Evolutionary conservation across 2,113 vertebrate genomes (phyloP), one percentile per base, ranked within the genome.

Genomic region (Sinosuthora webbiana): DNA sequence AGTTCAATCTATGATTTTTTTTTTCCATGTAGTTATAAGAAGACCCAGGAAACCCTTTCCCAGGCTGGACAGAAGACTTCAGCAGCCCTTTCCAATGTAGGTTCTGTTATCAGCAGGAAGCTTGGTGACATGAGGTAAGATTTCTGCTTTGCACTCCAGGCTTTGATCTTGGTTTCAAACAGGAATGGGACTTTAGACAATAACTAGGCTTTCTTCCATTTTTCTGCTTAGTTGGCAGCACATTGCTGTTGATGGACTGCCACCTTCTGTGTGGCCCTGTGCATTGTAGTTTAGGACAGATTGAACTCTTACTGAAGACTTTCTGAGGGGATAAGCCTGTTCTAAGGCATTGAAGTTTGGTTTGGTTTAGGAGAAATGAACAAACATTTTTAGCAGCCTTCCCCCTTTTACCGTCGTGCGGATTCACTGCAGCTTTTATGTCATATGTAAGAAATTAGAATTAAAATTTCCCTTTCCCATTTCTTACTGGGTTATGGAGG

Each of bases 91-190:
- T 98, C 98, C 96, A 99, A 98, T 1, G 74, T 99, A 97, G 98
- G 99, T 62, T 98, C 99, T 22, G 99, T 98, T 93, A 98, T 99
- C 97, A 99, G 97, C 97, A 98, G 96, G 97, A 99, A 97, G 67
- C 97, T 99, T 70, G 99, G 99, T 30, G 99, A 99, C 96, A 99
- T 99, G 99, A 99, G 99, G 99, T 99, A 98, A 94, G 97, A 44
- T 44, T 63, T 89, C 62, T 60, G 30, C 1, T 53, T 45, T 63
- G 77, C 8, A 5, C 76, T 90, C 25, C 10, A 6, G 9, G 65
- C 75, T 76, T 89, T 47, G 55, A 80, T 88, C 68, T 83, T 28
- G 30, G 16, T 86, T 93, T 93, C 85, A 90, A 59, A 90, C 63
- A 80, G 55, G 21, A 74, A 14, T 33, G 45, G 42, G 45, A 6